These are phyloP conservation scores for Uria aalge DNA, from an alignment of 2,113 vertebrate species.

Conservation along the genomic window DNA sequence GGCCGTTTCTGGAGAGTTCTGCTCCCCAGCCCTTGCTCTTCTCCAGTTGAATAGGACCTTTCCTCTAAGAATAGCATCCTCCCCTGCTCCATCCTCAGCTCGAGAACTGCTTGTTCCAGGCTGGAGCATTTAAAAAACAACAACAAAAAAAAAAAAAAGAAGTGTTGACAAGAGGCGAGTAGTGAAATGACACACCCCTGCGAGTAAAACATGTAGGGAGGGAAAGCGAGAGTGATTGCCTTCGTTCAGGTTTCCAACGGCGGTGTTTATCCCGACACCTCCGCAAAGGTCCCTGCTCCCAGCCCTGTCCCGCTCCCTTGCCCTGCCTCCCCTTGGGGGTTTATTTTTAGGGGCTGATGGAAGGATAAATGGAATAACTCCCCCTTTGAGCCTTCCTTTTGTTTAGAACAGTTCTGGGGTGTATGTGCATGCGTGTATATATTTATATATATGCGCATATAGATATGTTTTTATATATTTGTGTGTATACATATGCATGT, in stretches of 20 bases:
- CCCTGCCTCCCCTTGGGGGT: neutral
- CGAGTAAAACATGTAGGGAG: neutral
- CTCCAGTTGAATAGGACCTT: conserved; percentile 37
- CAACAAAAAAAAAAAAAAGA: neutral
- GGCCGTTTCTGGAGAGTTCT: conserved; percentile 36
- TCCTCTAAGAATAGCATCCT: conserved; percentile 62
- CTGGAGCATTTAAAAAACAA: neutral
- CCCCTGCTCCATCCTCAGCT: conserved; percentile 44
- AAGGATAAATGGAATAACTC: neutral
- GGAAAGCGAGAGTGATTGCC: neutral
- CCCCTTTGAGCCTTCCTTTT: neutral
- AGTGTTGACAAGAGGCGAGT: conserved; percentile 11
- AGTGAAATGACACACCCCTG: conserved; percentile 29
- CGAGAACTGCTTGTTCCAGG: conserved; percentile 49
- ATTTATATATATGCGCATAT: too few relatives aligned
- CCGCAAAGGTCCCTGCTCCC: neutral
- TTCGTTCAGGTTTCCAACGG: accelerated
- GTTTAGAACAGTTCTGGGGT: neutral
- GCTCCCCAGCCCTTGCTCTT: neutral
- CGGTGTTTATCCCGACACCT: neutral
- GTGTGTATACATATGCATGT: too few relatives aligned
- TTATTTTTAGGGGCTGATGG: neutral
- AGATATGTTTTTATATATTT: too few relatives aligned
- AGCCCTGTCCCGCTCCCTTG: neutral
- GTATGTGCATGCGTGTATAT: neutral